Conservation (phyloP, 2,113 vertebrate genomes). For the Reinhardtius hippoglossoides region DNA sequence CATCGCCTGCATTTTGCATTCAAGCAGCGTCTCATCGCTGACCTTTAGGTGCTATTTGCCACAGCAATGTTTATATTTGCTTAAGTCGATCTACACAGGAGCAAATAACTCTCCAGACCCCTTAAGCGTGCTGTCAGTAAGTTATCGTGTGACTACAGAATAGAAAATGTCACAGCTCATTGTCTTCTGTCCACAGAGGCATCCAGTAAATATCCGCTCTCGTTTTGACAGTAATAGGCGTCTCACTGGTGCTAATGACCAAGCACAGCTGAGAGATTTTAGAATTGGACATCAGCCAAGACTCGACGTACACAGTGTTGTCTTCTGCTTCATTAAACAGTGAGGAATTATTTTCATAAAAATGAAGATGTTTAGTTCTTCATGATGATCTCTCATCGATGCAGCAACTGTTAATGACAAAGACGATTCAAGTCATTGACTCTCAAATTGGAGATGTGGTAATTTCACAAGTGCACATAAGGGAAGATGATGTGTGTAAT, state of each 20-base stretch:
- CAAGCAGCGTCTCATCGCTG: constrained; percentile 27
- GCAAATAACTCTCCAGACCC: constrained; percentile 53
- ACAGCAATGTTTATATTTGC: constrained; percentile 64
- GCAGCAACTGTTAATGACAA: constrained; percentile 23
- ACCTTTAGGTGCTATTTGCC: constrained; percentile 61
- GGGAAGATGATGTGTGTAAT: neutral
- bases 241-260: constrained; percentile 59
- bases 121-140: constrained; percentile 56
- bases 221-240: constrained; percentile 50
- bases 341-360: constrained; percentile 13
- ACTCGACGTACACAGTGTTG: constrained; percentile 15
- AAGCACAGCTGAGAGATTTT: constrained; percentile 16
- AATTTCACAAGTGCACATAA: neutral
- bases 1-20: constrained; percentile 37
- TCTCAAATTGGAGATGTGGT: constrained; percentile 12
- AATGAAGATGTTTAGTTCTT: constrained; percentile 31
- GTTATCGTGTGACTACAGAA: constrained; percentile 32
- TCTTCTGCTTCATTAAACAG: constrained; percentile 55
- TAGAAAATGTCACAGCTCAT: constrained; percentile 68
- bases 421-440: constrained; percentile 9
- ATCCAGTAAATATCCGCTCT: constrained; percentile 45
- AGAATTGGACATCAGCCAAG: constrained; percentile 22
- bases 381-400: constrained; percentile 18
- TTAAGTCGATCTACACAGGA: constrained; percentile 48
- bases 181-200: constrained; percentile 48